phyloP scores from a whole-genome alignment of 1,140 invertebrate genomes.

The Rhysida immarginata region DNA sequence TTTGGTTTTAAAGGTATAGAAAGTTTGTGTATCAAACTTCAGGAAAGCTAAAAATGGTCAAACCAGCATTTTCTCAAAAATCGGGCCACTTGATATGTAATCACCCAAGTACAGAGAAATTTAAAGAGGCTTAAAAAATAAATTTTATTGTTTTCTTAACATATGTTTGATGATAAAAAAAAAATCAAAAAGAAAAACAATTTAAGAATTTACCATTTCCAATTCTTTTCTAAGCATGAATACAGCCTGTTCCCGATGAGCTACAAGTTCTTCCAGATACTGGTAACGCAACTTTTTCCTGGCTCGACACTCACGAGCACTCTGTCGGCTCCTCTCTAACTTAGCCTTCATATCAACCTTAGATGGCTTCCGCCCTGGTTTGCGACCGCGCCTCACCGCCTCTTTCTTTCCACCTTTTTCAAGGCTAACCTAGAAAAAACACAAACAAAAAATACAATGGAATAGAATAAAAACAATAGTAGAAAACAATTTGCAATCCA shows the following conservation, averaged over 20 bases:
- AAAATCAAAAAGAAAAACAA: constrained; percentile 9
- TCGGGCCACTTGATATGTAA: background rate
- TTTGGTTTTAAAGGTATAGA: too few relatives aligned
- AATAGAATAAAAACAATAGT: background rate
- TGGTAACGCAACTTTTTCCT: constrained; percentile 93
- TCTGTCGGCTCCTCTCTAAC: constrained; percentile 87
- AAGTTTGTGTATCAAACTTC: too few relatives aligned
- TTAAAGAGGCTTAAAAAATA: background rate
- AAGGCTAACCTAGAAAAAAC: background rate
- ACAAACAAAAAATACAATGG: background rate
- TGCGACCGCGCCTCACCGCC: constrained; percentile 57
- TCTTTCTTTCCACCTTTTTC: constrained; percentile 5
- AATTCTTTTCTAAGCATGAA: constrained; percentile 74
- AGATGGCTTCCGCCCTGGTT: constrained; percentile 69
- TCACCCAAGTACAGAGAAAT: background rate
- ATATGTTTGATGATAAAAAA: background rate
- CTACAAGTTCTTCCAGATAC: constrained; percentile 88
- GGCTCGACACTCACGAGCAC: constrained; percentile 88
- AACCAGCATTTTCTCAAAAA: background rate
- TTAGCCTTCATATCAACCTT: constrained; percentile 90
- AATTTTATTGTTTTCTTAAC: background rate
- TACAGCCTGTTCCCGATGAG: constrained; percentile 86
- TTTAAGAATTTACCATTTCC: constrained; percentile 52
- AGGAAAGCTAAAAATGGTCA: background rate
- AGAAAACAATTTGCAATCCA: too few relatives aligned